Evolutionary conservation across 2,113 vertebrate species (phyloP).

Genomic region (Macrotis lagotis): DNA sequence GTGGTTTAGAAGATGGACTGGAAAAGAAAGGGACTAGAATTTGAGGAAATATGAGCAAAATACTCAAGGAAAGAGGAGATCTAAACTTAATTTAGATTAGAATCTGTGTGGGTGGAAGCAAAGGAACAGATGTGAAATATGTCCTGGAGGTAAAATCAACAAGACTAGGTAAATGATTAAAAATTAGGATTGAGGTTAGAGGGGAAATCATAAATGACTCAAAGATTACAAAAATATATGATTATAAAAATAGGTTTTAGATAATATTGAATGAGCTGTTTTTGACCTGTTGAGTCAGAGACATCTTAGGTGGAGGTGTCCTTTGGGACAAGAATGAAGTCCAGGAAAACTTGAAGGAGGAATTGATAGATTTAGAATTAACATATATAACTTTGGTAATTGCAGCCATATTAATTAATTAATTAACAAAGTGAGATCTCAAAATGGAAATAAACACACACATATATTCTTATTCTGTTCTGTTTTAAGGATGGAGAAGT

Average conservation of each 20-base stretch:
- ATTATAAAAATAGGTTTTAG: too few species aligned
- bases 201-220: background rate
- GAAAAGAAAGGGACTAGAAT: background rate
- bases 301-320: background rate
- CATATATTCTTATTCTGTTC: too few species aligned
- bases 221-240: too few species aligned
- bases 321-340: too few species aligned
- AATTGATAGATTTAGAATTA: too few species aligned
- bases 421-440: too few species aligned
- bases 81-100: background rate
- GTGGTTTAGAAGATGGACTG: background rate
- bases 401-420: too few species aligned
- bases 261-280: background rate
- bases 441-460: too few species aligned
- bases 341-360: too few species aligned
- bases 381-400: too few species aligned
- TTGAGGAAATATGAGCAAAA: background rate
- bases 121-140: background rate
- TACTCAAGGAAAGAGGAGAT: background rate
- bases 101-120: background rate
- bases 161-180: background rate
- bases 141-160: background rate
- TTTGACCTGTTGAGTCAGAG: background rate
- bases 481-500: too few species aligned
- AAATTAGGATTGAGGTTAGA: background rate